Conservation (phyloP, 2,113 vertebrate genomes). For the Symphodus melops region DNA sequence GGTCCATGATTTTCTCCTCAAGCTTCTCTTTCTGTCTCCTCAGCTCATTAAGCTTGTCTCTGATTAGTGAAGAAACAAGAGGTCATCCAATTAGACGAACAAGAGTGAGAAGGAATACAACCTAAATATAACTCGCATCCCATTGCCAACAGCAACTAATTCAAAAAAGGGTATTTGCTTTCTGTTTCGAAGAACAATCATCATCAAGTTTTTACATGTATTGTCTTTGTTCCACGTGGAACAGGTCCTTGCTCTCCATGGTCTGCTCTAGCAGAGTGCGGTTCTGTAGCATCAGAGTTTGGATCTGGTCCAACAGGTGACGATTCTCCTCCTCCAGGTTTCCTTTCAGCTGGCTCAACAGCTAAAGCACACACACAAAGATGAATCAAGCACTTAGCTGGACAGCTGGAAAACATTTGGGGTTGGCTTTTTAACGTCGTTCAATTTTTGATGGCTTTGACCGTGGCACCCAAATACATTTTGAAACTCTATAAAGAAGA, state of each 20-base stretch:
- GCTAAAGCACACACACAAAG: conserved; percentile 74
- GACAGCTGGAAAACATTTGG: not conserved
- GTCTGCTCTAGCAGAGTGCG: conserved; percentile 96
- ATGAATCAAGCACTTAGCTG: not conserved
- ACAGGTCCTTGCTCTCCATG: conserved; percentile 99
- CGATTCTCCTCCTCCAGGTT: conserved; percentile 99
- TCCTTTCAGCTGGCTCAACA: conserved; percentile 97
- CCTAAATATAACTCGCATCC: not conserved
- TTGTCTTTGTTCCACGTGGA: conserved; percentile 97
- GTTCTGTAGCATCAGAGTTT: conserved; percentile 98
- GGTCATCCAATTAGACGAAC: not conserved
- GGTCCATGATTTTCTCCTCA: conserved; percentile 99
- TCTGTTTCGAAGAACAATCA: not conserved
- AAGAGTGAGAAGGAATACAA: not conserved
- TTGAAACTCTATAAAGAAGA: not conserved
- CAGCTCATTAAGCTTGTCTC: conserved; percentile 97
- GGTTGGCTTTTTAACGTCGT: conserved; percentile 15
- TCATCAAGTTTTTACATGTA: conserved; percentile 86
- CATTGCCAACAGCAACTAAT: not conserved
- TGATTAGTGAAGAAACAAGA: conserved; percentile 56
- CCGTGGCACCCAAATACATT: not conserved
- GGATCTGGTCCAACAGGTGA: conserved; percentile 97
- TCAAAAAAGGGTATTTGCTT: not conserved
- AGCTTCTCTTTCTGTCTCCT: conserved; percentile 98
- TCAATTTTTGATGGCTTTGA: not conserved